Conservation (phyloP, 2,888 invertebrate species). For the Microctonus hyperodae region DNA sequence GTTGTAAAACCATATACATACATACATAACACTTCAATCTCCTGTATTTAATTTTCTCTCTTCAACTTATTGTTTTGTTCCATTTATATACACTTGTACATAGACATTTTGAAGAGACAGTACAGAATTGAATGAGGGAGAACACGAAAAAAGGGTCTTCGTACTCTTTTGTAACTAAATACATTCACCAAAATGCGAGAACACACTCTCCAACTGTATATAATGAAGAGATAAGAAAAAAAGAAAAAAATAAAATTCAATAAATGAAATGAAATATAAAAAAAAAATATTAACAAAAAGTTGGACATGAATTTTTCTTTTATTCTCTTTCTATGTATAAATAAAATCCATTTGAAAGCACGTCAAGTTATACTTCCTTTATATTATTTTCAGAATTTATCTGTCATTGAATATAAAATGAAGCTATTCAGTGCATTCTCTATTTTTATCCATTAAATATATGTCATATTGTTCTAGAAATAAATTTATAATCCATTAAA, state of each 20-base stretch:
- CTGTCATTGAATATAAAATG: neutral
- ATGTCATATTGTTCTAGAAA: neutral
- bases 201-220: neutral
- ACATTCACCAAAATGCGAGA: neutral
- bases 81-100: neutral
- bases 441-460: neutral
- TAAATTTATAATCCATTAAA: neutral
- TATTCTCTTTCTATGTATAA: neutral
- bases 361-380: neutral
- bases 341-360: neutral
- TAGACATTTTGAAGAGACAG: no score
- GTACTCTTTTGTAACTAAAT: neutral
- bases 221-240: neutral
- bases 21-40: neutral
- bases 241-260: neutral
- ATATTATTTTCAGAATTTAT: neutral
- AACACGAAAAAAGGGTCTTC: neutral
- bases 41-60: neutral
- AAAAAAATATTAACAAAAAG: neutral
- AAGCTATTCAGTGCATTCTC: neutral
- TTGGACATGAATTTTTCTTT: neutral
- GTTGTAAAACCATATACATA: neutral
- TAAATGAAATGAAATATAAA: neutral
- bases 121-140: neutral
- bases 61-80: neutral